phyloP scores from a whole-genome alignment of 2,888 invertebrate genomes.

The Trissolcus brochymenae region DNA sequence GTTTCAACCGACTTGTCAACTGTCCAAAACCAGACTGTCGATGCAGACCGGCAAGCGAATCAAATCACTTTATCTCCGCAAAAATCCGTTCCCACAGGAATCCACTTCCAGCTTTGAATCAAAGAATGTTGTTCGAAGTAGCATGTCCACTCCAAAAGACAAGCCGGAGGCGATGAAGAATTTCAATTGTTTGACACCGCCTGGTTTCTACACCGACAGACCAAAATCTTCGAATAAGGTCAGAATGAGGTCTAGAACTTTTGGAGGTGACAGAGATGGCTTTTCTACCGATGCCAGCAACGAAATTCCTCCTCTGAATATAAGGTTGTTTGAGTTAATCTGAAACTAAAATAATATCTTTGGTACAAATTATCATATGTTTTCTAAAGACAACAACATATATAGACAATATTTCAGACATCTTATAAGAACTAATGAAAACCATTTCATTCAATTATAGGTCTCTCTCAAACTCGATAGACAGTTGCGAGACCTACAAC shows the following conservation, averaged over 20 bases:
- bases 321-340: conserved; percentile 16
- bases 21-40: conserved; percentile 10
- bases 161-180: conserved; percentile 12
- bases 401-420: too few relatives aligned
- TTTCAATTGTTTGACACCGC: conserved; percentile 8
- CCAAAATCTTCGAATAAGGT: conserved; percentile 24
- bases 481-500: conserved; percentile 36
- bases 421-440: too few relatives aligned
- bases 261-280: neutral
- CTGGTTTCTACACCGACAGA: conserved; percentile 41
- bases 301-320: conserved; percentile 37
- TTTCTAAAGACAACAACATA: too few relatives aligned
- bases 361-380: too few relatives aligned
- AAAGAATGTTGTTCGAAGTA: conserved; percentile 15
- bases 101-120: conserved; percentile 15
- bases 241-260: too few relatives aligned
- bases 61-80: conserved; percentile 13
- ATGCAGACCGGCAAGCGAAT: conserved; percentile 4
- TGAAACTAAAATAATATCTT: too few relatives aligned
- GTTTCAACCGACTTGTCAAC: conserved; percentile 21
- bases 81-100: conserved; percentile 16
- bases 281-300: neutral
- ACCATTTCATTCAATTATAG: conserved; percentile 18
- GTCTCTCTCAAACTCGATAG: conserved; percentile 33
- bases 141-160: conserved; percentile 26